Base-by-base conservation (phyloP, 2,113 vertebrate genomes). In the Donacobius atricapilla region DNA sequence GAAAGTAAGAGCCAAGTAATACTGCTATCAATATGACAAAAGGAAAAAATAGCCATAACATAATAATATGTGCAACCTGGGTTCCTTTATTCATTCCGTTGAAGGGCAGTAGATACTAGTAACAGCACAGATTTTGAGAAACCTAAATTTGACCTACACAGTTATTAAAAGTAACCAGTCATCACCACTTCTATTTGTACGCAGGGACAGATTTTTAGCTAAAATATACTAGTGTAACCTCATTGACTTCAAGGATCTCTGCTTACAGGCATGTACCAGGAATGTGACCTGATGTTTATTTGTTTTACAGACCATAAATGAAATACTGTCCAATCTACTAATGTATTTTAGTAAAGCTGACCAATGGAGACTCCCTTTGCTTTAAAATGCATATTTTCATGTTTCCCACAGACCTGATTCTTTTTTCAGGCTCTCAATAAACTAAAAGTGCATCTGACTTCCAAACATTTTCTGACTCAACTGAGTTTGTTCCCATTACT, bases 371-470 rank as follows among this genome's bases (percentile, higher is more conserved):
- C 45, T 81, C n/a, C n/a, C n/a, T 83, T 80, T 83, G 68, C 50
- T 82, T 71, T 61, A 70, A 63, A 13, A 28, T 37, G 39, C 31
- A 40, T 47, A 72, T 80, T 88, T 92, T 50, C 61, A 30, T 28
- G 37, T 77, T 94, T 93, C 77, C 90, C 92, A 93, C 40, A 78
- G 53, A 50, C 48, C 48, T 89, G 56, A 51, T 83, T 35, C 45
- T 72, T 92, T 83, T 94, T 53, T 71, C 51, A 91, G 93, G 87
- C 72, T 79, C 72, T 93, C 78, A 33, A 94, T 82, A 96, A 95
- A 94, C 92, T 47, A 70, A 87, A 96, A 97, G 78, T 35, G 19
- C 77, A 78, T 94, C 88, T 94, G 93, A 53, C 79, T 64, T 95
- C 90, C 83, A 96, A 96, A 97, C 54, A 76, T 33, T 79, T 80